Conservation (phyloP, 2,888 invertebrate species). For the Lasioglossum calceatum region DNA sequence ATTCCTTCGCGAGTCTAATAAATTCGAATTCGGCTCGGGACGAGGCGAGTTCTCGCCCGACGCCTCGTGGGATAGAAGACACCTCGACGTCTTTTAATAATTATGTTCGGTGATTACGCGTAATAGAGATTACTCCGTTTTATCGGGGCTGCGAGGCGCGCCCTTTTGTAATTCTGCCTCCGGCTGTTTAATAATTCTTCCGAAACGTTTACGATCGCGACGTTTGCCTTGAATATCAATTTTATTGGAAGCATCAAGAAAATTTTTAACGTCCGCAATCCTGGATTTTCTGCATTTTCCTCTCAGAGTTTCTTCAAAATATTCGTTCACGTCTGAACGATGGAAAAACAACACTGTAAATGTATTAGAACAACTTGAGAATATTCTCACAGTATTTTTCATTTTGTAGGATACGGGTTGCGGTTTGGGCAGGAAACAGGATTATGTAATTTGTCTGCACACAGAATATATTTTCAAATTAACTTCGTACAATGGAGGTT, state of each 20-base stretch:
- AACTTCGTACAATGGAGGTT: no score
- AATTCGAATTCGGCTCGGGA: slow-evolving; percentile 45
- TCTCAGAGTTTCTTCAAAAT: background rate
- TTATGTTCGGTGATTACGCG: slow-evolving; percentile 43
- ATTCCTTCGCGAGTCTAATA: slow-evolving; percentile 49
- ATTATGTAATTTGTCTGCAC: no score
- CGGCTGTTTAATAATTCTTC: background rate
- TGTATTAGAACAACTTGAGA: no score
- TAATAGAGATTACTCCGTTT: slow-evolving; percentile 22
- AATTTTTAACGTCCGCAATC: background rate
- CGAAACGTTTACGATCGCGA: slow-evolving; percentile 13
- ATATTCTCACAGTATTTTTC: no score
- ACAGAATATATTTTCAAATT: no score
- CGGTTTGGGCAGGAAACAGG: no score
- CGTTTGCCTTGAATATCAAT: slow-evolving; percentile 1
- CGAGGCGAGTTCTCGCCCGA: slow-evolving; percentile 14
- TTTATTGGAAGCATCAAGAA: background rate
- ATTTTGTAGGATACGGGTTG: no score
- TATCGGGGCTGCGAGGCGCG: background rate
- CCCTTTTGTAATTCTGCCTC: background rate
- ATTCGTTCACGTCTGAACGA: background rate
- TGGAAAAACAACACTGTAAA: no score
- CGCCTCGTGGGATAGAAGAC: slow-evolving; percentile 10
- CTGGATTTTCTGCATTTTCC: background rate
- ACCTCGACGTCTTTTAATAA: slow-evolving; percentile 48